A percentile compares a stretch with the other conserved stretches of the same genome.
Conservation (phyloP, 2,113 vertebrate genomes). For the Oenanthe melanoleuca region DNA sequence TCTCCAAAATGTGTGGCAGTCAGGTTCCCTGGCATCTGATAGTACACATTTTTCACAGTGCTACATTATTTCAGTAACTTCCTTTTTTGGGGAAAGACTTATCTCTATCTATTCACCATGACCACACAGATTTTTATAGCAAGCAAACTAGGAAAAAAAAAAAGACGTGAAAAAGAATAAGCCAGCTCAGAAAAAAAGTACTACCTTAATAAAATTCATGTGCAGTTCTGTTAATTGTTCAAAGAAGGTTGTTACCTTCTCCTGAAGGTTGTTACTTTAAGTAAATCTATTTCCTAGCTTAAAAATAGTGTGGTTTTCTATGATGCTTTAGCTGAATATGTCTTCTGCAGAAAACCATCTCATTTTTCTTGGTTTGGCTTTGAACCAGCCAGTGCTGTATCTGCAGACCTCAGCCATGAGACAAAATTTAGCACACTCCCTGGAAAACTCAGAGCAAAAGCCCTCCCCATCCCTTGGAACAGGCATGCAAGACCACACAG, state of each 20-base stretch:
- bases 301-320: neutral
- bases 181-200: neutral
- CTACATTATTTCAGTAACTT: neutral
- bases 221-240: neutral
- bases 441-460: neutral
- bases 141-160: neutral
- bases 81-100: neutral
- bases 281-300: neutral
- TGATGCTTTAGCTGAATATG: neutral
- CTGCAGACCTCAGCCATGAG: neutral
- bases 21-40: slow-evolving; percentile 19
- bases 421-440: neutral
- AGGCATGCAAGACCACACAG: neutral
- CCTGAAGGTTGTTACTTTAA: neutral
- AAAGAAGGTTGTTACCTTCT: no score
- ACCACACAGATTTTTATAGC: neutral
- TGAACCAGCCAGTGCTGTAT: neutral
- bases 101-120: neutral
- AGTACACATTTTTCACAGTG: neutral
- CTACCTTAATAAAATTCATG: neutral
- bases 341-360: neutral
- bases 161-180: neutral
- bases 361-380: slow-evolving; percentile 35
- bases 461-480: neutral
- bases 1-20: neutral